These are phyloP conservation scores for Euspilapteryx auroguttella DNA, from an alignment of 2,888 invertebrate species.

Conservation along the genomic window DNA sequence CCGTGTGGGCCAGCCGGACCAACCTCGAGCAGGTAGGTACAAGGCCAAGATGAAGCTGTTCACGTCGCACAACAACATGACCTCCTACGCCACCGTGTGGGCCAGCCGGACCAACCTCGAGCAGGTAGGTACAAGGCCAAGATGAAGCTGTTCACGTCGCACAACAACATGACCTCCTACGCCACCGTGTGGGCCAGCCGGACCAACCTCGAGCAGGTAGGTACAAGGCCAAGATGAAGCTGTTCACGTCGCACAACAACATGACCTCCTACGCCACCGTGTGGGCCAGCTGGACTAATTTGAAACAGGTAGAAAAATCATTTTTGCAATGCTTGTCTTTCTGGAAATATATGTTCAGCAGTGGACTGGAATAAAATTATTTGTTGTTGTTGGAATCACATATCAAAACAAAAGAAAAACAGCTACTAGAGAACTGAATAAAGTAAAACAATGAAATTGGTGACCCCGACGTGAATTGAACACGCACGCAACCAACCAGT, in stretches of 20 bases:
- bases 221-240: slow-evolving; percentile 87
- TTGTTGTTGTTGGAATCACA: too few relatives aligned
- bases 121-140: slow-evolving; percentile 91
- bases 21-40: slow-evolving; percentile 89
- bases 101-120: slow-evolving; percentile 93
- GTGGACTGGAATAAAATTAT: too few relatives aligned
- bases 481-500: too few relatives aligned
- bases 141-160: slow-evolving; percentile 96
- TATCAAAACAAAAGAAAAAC: too few relatives aligned
- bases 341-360: too few relatives aligned
- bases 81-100: slow-evolving; percentile 96
- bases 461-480: too few relatives aligned
- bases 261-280: slow-evolving; percentile 98
- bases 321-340: too few relatives aligned
- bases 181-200: slow-evolving; percentile 95
- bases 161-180: slow-evolving; percentile 98
- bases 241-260: slow-evolving; percentile 98
- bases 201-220: slow-evolving; percentile 88
- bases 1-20: slow-evolving; percentile 93
- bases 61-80: slow-evolving; percentile 98
- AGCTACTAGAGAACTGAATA: too few relatives aligned
- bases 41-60: slow-evolving; percentile 97
- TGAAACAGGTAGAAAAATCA: slow-evolving; percentile 70
- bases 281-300: slow-evolving; percentile 92
- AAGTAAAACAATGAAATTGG: too few relatives aligned